Evolutionary conservation across 2,888 invertebrate genomes (phyloP).

Genomic region (Yponomeuta malinellus): DNA sequence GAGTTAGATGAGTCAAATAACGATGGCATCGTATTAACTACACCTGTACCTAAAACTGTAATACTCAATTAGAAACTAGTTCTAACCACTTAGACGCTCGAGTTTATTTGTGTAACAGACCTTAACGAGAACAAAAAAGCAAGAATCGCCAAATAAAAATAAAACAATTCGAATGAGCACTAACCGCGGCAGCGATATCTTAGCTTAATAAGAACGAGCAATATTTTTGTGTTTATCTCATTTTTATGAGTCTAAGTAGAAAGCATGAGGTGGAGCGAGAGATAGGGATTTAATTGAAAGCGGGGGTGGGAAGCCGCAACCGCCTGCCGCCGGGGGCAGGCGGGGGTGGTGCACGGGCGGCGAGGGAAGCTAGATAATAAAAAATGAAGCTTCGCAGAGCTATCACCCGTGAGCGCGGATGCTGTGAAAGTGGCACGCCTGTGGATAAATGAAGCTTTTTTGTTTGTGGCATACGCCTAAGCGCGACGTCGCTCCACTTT

Average conservation of each 20-base stretch:
- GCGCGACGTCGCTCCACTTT: slow-evolving; percentile 65
- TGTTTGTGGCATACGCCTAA: slow-evolving; percentile 70
- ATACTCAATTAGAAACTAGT: too few relatives aligned
- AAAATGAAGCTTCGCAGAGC: slow-evolving; percentile 58
- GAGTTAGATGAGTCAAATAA: too few relatives aligned
- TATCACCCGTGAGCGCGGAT: slow-evolving; percentile 69
- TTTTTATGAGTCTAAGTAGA: slow-evolving; percentile 67
- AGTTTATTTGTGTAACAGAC: too few relatives aligned
- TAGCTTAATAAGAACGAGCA: slow-evolving; percentile 57
- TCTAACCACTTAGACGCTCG: too few relatives aligned
- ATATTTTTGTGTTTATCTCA: slow-evolving; percentile 68
- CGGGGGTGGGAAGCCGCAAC: slow-evolving; percentile 43
- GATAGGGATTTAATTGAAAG: slow-evolving; percentile 73
- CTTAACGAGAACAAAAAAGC: slow-evolving; percentile 27
- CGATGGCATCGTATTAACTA: too few relatives aligned
- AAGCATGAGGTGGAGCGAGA: slow-evolving; percentile 62
- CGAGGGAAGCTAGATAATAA: slow-evolving; percentile 62
- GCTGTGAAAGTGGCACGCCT: slow-evolving; percentile 73
- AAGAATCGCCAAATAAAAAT: slow-evolving; percentile 24
- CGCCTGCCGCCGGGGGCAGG: slow-evolving; percentile 39
- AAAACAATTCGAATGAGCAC: slow-evolving; percentile 31
- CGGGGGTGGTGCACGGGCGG: slow-evolving; percentile 26
- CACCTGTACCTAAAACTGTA: too few relatives aligned
- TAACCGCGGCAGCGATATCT: slow-evolving; percentile 37
- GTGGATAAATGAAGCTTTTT: slow-evolving; percentile 72